phyloP scores from a whole-genome alignment of 2,113 vertebrate genomes.

The Salvelinus namaycush region DNA sequence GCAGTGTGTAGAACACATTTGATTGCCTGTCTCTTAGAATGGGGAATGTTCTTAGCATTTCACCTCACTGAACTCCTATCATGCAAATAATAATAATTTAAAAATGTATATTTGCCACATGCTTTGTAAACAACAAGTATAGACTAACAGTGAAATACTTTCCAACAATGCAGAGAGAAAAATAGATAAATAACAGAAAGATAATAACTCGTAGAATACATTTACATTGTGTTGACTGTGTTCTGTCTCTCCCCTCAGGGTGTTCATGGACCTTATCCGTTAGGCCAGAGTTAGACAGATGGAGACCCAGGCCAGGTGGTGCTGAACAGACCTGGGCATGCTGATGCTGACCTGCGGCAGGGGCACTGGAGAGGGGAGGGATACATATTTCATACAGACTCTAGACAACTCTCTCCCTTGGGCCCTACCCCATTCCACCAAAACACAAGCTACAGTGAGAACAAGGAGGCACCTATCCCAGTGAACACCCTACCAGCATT shows the following conservation, averaged over 20 bases:
- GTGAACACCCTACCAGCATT: neutral
- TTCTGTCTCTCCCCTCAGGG: slow-evolving; percentile 80
- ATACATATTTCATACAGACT: slow-evolving; percentile 84
- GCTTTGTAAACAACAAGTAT: no score
- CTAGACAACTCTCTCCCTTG: slow-evolving; percentile 70
- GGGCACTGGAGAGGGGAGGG: slow-evolving; percentile 66
- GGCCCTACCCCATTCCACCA: slow-evolving; percentile 60
- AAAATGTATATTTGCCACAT: no score
- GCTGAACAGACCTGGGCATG: slow-evolving; percentile 30
- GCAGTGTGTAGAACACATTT: no score
- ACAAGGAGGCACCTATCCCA: slow-evolving; percentile 55
- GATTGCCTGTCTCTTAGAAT: no score
- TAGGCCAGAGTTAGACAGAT: slow-evolving; percentile 94
- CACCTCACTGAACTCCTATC: no score
- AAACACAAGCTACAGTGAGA: slow-evolving; percentile 66
- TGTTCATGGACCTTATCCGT: slow-evolving; percentile 95
- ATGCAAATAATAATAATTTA: no score
- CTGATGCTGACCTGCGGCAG: slow-evolving; percentile 46
- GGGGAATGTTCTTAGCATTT: no score
- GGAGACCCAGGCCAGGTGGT: slow-evolving; percentile 65
- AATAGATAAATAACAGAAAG: no score
- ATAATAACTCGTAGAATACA: no score
- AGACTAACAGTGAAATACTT: no score
- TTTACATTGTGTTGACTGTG: no score
- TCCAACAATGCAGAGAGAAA: no score